Conservation (phyloP, 1,140 invertebrate genomes). For the Hylaeus anthracinus region DNA sequence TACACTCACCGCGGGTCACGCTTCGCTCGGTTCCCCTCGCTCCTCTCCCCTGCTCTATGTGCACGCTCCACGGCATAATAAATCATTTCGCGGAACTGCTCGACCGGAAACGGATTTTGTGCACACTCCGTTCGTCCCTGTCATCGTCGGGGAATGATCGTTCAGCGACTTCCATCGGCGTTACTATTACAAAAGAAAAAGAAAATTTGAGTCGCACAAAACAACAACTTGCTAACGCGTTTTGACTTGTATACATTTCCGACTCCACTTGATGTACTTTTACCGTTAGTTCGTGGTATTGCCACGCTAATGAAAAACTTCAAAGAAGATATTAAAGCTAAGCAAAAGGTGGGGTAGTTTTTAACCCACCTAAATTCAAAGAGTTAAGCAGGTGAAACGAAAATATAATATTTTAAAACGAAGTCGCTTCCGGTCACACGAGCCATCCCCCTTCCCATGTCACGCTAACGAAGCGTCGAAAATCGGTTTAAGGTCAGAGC, state of each 20-base stretch:
- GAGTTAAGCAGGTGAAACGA: too few species aligned
- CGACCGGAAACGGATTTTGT: conserved; percentile 79
- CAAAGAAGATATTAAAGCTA: too few species aligned
- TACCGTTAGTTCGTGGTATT: too few species aligned
- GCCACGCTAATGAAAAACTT: too few species aligned
- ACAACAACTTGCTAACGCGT: too few species aligned
- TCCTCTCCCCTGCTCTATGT: conserved; percentile 25
- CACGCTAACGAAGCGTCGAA: conserved; percentile 42
- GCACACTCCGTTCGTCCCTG: conserved; percentile 62
- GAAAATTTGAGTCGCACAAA: too few species aligned
- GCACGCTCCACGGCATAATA: conserved; percentile 77
- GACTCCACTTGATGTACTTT: too few species aligned
- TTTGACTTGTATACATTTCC: too few species aligned
- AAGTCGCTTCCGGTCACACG: conserved; percentile 34
- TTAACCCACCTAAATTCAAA: too few species aligned
- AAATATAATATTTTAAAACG: conserved; percentile 1
- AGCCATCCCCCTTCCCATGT: conserved; percentile 8
- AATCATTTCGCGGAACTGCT: conserved; percentile 79
- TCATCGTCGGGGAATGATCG: conserved; percentile 38
- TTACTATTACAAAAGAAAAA: too few species aligned
- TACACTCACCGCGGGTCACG: conserved; percentile 73
- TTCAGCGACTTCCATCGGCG: conserved; percentile 37
- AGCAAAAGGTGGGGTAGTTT: too few species aligned
- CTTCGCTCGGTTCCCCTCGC: conserved; percentile 66
- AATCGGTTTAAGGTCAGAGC: conserved; percentile 24